Evolutionary conservation across 2,797 vertebrate genomes (phyloP).

Genomic region (Erpetoichthys calabaricus): DNA sequence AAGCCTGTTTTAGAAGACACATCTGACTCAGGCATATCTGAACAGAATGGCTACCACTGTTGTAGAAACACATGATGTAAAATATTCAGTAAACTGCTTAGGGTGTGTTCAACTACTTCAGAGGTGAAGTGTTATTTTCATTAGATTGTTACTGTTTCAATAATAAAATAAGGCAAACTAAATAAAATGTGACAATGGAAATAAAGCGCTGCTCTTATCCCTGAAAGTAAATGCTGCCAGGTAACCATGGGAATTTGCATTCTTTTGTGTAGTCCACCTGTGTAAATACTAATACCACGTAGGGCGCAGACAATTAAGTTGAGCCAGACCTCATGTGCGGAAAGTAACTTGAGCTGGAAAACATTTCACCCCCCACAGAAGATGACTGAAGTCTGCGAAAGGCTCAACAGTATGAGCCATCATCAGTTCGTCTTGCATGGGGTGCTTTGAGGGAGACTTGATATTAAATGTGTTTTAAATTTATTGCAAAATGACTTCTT

Average conservation of each 20-base stretch:
- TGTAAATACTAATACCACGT: background rate
- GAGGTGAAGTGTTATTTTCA: too few species aligned
- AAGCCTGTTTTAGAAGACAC: too few species aligned
- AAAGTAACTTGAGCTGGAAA: background rate
- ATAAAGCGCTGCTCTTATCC: too few species aligned
- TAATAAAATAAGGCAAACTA: too few species aligned
- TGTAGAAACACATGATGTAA: too few species aligned
- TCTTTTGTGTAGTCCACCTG: background rate
- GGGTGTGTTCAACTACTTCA: too few species aligned
- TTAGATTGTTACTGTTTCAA: too few species aligned
- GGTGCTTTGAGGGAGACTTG: background rate
- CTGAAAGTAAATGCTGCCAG: background rate
- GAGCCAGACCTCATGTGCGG: background rate
- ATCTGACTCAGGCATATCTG: too few species aligned
- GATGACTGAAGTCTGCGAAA: background rate
- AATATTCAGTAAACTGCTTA: too few species aligned
- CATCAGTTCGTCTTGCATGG: background rate
- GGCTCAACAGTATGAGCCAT: background rate
- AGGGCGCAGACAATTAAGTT: background rate
- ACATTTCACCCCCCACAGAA: background rate
- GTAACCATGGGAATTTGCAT: background rate
- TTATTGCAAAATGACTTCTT: background rate
- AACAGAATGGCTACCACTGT: too few species aligned
- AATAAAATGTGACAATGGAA: too few species aligned
- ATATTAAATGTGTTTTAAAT: background rate